phyloP scores from a whole-genome alignment of 2,797 vertebrate species.

The Galagoides demidoff region DNA sequence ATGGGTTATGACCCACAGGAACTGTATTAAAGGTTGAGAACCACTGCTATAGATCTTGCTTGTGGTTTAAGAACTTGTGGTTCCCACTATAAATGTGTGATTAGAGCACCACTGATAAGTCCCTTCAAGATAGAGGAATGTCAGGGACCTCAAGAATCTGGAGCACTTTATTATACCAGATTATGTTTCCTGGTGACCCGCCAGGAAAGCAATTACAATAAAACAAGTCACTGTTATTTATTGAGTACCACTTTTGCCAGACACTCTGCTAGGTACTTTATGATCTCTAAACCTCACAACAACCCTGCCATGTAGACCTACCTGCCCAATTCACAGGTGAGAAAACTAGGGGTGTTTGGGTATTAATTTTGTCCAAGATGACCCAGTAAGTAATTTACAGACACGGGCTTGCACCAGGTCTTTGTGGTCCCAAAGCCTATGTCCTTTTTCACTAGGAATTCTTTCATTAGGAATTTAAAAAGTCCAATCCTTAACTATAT shows the following conservation, averaged over 20 bases:
- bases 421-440: slow-evolving; percentile 46
- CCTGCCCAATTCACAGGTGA: slow-evolving; percentile 18
- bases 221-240: slow-evolving; percentile 39
- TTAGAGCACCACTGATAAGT: background rate
- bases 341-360: background rate
- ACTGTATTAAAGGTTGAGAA: too few relatives aligned
- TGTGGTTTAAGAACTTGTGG: background rate
- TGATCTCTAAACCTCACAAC: background rate
- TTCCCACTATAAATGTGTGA: background rate
- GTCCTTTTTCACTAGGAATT: slow-evolving; percentile 14
- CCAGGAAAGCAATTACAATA: background rate
- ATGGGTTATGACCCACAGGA: too few relatives aligned
- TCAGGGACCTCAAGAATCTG: slow-evolving; percentile 20
- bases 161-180: background rate
- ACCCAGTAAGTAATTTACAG: background rate
- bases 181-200: background rate
- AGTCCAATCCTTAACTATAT: background rate
- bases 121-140: slow-evolving; percentile 1
- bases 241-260: slow-evolving; percentile 2
- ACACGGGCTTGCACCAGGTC: background rate
- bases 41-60: too few relatives aligned
- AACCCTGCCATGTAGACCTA: background rate
- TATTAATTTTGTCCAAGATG: slow-evolving; percentile 5
- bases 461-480: slow-evolving; percentile 34
- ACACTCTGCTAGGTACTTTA: background rate